These are phyloP conservation scores for Callosobruchus maculatus DNA, from an alignment of 2,888 invertebrate species.

Conservation along the genomic window DNA sequence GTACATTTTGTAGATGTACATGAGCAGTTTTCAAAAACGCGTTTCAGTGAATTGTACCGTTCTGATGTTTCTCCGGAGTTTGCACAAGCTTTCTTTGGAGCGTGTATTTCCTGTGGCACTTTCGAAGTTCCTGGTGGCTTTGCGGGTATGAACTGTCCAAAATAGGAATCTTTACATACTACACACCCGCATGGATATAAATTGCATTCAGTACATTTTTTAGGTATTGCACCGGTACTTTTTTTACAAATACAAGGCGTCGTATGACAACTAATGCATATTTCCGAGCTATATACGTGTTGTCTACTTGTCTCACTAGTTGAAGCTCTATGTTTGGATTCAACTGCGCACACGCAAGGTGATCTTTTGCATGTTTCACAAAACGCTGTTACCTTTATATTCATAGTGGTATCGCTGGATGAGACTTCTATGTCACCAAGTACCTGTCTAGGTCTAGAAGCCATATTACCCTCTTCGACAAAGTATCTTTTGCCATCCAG, in stretches of 20 bases:
- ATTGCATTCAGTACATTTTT: not conserved
- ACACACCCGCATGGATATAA: not conserved
- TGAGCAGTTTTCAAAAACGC: constrained; percentile 19
- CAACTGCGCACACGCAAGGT: constrained; percentile 18
- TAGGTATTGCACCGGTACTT: not conserved
- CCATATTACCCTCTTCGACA: constrained; percentile 12
- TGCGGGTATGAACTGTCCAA: not conserved
- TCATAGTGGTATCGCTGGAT: constrained; percentile 27
- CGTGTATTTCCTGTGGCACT: too few relatives aligned
- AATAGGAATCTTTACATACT: not conserved
- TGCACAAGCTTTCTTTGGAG: not conserved
- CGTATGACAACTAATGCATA: constrained; percentile 1
- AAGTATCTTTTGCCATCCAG: constrained; percentile 23
- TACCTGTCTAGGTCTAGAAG: constrained; percentile 5
- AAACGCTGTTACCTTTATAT: constrained; percentile 28
- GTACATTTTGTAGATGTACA: constrained; percentile 15
- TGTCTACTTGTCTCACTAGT: not conserved
- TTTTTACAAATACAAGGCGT: constrained; percentile 2
- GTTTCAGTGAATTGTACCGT: constrained; percentile 11
- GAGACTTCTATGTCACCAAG: constrained; percentile 28
- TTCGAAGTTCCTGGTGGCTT: not conserved
- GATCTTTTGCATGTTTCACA: constrained; percentile 20
- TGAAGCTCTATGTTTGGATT: not conserved
- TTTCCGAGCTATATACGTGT: not conserved
- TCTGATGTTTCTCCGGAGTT: not conserved